Base-by-base conservation (phyloP, 2,888 invertebrate genomes). In the Lycaena phlaeas region DNA sequence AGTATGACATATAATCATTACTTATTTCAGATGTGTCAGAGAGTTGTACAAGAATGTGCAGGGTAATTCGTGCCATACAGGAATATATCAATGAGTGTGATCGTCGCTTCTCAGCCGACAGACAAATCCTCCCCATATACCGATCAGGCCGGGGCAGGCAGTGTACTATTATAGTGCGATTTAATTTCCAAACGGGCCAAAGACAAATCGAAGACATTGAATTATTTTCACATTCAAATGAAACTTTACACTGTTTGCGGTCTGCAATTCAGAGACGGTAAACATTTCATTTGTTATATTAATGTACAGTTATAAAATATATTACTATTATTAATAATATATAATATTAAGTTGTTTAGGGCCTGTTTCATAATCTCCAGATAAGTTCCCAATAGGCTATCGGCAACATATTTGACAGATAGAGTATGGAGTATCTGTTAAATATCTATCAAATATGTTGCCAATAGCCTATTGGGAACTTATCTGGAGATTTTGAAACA, bases 1-100 rank as follows among this genome's bases (percentile, higher is more conserved):
- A n/a, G n/a, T n/a, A n/a, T n/a, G n/a, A n/a, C n/a, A n/a, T n/a
- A n/a, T n/a, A 14, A 15, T 4, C 5, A 14, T 31, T 2, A 27
- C 4, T 41, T 29, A 44, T 68, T 67, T 42, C 61, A 85, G 85
- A 81, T 61, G 65, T 68, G 40, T 61, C 68, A 5, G 76, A 77
- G 53, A 68, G 61, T 54, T 85, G 84, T 64, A 77, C 78, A 48
- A 74, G 94, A 73, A 95, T 97, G 92, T 95, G 95, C 72, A 90
- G 97, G 53, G 93, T 98, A 41, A 89, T 98, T 74, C 93, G 95
- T 77, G 96, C 97, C 61, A 87, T 98, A 61, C 93, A 95, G 69
- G 97, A 97, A 81, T 98, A 98, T 70, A 90, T 98, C 48, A 93
- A 92, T 58, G 97, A 97, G 81, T 97, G 97, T 85, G 97, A 97